These are phyloP conservation scores for Neogobius melanostomus DNA, from an alignment of 2,113 vertebrate species.

Conservation along the genomic window DNA sequence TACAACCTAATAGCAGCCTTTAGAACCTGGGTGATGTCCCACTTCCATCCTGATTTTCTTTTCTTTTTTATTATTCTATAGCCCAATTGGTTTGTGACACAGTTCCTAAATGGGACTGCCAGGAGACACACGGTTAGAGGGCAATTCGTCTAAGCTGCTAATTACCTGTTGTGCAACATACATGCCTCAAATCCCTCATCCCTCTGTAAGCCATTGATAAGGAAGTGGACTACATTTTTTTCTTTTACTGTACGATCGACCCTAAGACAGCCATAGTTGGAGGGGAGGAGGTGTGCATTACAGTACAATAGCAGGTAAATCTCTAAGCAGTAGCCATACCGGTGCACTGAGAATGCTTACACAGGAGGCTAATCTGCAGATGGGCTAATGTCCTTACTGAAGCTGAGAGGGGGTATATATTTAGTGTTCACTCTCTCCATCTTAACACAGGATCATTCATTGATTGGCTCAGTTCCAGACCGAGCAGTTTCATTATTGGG, in stretches of 20 bases:
- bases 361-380: slow-evolving; percentile 64
- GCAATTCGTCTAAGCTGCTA: slow-evolving; percentile 18
- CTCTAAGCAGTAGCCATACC: slow-evolving; percentile 49
- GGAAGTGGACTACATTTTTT: slow-evolving; percentile 60
- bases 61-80: not conserved
- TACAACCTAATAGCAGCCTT: too few relatives aligned
- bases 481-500: too few relatives aligned
- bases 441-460: slow-evolving; percentile 64
- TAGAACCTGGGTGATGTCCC: too few relatives aligned
- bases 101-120: slow-evolving; percentile 16
- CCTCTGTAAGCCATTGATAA: slow-evolving; percentile 52
- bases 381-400: slow-evolving; percentile 72
- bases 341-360: slow-evolving; percentile 52
- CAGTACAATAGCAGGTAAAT: slow-evolving; percentile 58
- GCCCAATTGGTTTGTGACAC: not conserved
- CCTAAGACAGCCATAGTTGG: slow-evolving; percentile 22
- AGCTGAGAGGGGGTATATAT: slow-evolving; percentile 65
- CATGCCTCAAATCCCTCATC: slow-evolving; percentile 44
- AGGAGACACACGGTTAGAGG: not conserved
- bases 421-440: slow-evolving; percentile 67
- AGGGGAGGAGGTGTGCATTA: slow-evolving; percentile 48
- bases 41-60: not conserved
- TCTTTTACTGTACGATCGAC: slow-evolving; percentile 34
- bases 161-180: slow-evolving; percentile 52
- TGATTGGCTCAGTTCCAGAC: slow-evolving; percentile 19